phyloP scores from a whole-genome alignment of 1,140 invertebrate genomes.

The Scaptomyza hsui region DNA sequence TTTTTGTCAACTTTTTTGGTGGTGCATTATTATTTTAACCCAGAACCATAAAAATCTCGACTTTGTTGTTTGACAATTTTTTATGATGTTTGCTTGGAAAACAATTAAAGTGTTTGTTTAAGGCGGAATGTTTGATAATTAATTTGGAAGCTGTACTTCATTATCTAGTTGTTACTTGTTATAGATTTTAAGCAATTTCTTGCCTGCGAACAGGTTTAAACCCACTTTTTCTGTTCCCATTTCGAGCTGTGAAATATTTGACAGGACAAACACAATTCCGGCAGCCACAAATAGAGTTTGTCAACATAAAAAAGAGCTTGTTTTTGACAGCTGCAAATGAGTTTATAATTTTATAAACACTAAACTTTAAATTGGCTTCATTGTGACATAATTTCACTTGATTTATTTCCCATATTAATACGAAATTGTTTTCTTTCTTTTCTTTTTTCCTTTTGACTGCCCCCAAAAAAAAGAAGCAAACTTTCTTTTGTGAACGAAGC shows the following conservation, averaged over 20 bases:
- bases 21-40: conserved; percentile 17
- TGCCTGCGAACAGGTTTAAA: not conserved
- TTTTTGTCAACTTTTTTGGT: conserved; percentile 55
- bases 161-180: too few relatives aligned
- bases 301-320: not conserved
- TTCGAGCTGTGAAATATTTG: not conserved
- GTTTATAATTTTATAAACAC: too few relatives aligned
- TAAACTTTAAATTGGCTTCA: conserved; percentile 35
- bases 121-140: not conserved
- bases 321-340: not conserved
- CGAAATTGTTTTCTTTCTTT: conserved; percentile 36
- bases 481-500: conserved; percentile 69
- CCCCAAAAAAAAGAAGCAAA: conserved; percentile 29
- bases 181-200: not conserved
- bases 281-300: not conserved
- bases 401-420: conserved; percentile 33
- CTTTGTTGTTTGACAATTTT: conserved; percentile 41
- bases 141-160: not conserved
- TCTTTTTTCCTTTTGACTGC: conserved; percentile 34
- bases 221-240: not conserved
- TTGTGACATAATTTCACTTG: conserved; percentile 62
- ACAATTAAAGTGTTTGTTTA: conserved; percentile 34
- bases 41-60: conserved; percentile 11
- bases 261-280: not conserved
- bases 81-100: conserved; percentile 40